phyloP scores from a whole-genome alignment of 2,888 invertebrate genomes.

The Ligdia adustata region DNA sequence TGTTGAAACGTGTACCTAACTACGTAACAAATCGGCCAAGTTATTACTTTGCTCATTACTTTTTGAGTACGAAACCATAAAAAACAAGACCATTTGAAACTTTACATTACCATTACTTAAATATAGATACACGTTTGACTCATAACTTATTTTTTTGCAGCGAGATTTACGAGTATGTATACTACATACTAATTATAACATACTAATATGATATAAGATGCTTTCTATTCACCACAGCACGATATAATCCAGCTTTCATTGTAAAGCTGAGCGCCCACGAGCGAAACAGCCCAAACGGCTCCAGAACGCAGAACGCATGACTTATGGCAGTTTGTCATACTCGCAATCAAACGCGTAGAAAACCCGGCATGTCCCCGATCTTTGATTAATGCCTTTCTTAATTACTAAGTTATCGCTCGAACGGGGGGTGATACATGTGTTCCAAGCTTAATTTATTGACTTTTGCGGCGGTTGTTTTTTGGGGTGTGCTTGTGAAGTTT shows the following conservation, averaged over 20 bases:
- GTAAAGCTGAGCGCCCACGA: slow-evolving; percentile 58
- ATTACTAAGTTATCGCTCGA: slow-evolving; percentile 77
- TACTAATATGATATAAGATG: too few species aligned
- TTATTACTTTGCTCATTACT: too few species aligned
- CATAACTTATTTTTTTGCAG: too few species aligned
- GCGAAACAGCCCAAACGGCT: slow-evolving; percentile 1
- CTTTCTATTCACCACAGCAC: slow-evolving; percentile 15
- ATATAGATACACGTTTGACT: too few species aligned
- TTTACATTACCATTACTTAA: too few species aligned
- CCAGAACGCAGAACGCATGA: slow-evolving; percentile 55
- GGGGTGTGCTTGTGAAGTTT: slow-evolving; percentile 3
- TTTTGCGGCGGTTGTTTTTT: slow-evolving; percentile 50
- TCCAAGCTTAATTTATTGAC: slow-evolving; percentile 77
- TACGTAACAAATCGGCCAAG: too few species aligned
- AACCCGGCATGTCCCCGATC: slow-evolving; percentile 64
- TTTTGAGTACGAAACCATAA: too few species aligned
- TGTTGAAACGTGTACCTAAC: too few species aligned
- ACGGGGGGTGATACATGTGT: slow-evolving; percentile 72
- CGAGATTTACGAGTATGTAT: too few species aligned
- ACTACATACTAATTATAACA: too few species aligned
- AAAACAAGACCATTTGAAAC: too few species aligned
- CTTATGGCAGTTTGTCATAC: slow-evolving; percentile 74
- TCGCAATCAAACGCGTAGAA: slow-evolving; percentile 63
- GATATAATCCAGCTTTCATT: slow-evolving; percentile 26
- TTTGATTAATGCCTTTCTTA: slow-evolving; percentile 82